A percentile compares a stretch with the other conserved stretches of the same genome.
These are phyloP conservation scores for Sphaeridia pumilis DNA, from an alignment of 2,888 invertebrate species.

Conservation along the genomic window DNA sequence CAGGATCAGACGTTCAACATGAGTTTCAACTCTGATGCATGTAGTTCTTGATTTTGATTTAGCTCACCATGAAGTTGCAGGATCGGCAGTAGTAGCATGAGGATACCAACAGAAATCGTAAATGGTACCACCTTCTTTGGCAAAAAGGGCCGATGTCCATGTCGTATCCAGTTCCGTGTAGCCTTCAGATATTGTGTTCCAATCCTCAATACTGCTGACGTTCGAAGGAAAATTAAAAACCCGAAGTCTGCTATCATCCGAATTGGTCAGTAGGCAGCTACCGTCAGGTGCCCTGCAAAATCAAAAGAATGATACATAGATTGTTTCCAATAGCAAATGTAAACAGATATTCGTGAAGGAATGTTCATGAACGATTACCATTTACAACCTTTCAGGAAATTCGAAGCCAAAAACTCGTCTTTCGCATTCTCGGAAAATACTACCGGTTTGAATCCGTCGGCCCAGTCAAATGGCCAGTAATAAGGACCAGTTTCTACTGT, in stretches of 20 bases:
- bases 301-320: too few species aligned
- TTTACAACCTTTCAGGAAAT: constrained; percentile 31
- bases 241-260: constrained; percentile 69
- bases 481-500: neutral
- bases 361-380: constrained; percentile 19
- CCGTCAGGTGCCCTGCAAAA: constrained; percentile 80
- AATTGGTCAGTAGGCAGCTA: constrained; percentile 69
- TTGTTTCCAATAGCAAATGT: too few species aligned
- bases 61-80: constrained; percentile 68
- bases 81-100: constrained; percentile 65
- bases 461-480: constrained; percentile 10
- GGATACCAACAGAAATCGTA: constrained; percentile 93
- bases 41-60: neutral
- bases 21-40: neutral
- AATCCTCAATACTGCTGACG: constrained; percentile 40
- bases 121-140: constrained; percentile 66
- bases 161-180: constrained; percentile 39
- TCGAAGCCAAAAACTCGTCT: constrained; percentile 16
- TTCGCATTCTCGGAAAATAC: constrained; percentile 13
- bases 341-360: neutral
- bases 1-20: neutral
- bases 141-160: constrained; percentile 45
- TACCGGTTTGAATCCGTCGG: neutral
- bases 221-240: constrained; percentile 67
- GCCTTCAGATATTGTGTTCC: constrained; percentile 10